Evolutionary conservation across 2,113 vertebrate genomes (phyloP), one percentile per base, ranked within the genome.

Genomic region (Mormoops blainvillei): DNA sequence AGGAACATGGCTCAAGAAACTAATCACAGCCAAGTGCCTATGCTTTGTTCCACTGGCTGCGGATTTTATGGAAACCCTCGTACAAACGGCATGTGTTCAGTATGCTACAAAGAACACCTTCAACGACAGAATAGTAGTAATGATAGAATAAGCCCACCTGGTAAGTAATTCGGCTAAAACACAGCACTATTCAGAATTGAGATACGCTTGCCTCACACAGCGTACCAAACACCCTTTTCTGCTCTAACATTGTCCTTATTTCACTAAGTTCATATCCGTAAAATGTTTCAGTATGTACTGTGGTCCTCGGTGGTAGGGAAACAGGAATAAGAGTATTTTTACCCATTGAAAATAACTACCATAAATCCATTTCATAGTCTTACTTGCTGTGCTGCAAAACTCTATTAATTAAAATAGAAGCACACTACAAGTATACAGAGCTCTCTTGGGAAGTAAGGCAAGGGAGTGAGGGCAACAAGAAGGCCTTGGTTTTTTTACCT

Each of bases 91-190:
- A 99, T 99, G 98, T 99, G 99, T 83, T 99, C 99, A 0, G 98
- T 99, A 33, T 99, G 99, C 98, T 99, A 99, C 97, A 99, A 99
- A 98, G 99, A 99, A 93, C 99, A 99, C 86, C 98, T 99, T 83
- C 99, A 99, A 87, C 98, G 99, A 95, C 99, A 99, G 98, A 99
- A 99, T 89, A 98, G 98, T 97, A 98, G 97, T 96, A 99, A 98
- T 97, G 98, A 98, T 97, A 98, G 99, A 98, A 98, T 99, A 98
- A 99, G 98, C 89, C 99, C 99, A 83, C 98, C 99, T 98, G 99
- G 99, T 99, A 98, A 99, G 98, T 98, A 87, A 33, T 1, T 1
- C 26, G 78, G 43, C 81, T 81, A 28, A 48, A 65, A 52, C 76
- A 36, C 43, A 26, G 36, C 22, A 7, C 18, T 54, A 5, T 38